A percentile compares a stretch with the other conserved stretches of the same genome.
Evolutionary conservation across 37 sponge, comb jelly and placozoan species (phyloP).

Genomic region (Hormiphora californensis): DNA sequence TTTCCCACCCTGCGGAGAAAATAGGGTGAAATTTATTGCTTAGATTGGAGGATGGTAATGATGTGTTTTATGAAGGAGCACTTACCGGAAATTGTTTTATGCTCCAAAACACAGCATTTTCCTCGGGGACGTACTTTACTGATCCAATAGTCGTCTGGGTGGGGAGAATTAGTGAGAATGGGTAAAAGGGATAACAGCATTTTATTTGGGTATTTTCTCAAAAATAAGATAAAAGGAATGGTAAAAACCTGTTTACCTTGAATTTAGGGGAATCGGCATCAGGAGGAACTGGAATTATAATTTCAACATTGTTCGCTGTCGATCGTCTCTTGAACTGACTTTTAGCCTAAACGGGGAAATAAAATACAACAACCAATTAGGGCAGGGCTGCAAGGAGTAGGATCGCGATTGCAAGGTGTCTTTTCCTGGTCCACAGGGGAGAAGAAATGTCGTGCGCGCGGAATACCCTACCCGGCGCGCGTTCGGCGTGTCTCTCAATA

Average conservation of each 20-base stretch:
- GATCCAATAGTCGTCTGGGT: constrained; percentile 66
- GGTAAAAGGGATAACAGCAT: background rate
- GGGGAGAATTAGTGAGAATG: background rate
- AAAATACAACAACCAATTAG: too few species aligned
- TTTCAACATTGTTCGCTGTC: constrained; percentile 88
- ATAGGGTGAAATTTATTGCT: background rate
- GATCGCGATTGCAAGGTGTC: too few species aligned
- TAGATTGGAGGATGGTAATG: background rate
- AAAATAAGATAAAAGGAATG: background rate
- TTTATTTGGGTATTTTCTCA: background rate
- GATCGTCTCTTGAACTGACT: constrained; percentile 95
- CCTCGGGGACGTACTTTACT: constrained; percentile 87
- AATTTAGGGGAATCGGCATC: constrained; percentile 93
- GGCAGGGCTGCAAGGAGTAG: background rate
- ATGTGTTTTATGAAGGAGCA: background rate
- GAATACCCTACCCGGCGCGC: too few species aligned
- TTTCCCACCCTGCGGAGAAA: constrained; percentile 70
- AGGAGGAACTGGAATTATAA: constrained; percentile 84
- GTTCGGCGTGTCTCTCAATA: too few species aligned
- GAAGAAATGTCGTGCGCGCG: too few species aligned
- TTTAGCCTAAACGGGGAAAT: constrained; percentile 70
- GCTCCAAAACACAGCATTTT: constrained; percentile 75
- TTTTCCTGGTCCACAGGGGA: too few species aligned
- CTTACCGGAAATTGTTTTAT: constrained; percentile 93
- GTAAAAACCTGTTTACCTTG: constrained; percentile 61